Evolutionary conservation across 2,797 vertebrate genomes (phyloP), one percentile per base, ranked within the genome.

Genomic region (Podarcis lilfordi): DNA sequence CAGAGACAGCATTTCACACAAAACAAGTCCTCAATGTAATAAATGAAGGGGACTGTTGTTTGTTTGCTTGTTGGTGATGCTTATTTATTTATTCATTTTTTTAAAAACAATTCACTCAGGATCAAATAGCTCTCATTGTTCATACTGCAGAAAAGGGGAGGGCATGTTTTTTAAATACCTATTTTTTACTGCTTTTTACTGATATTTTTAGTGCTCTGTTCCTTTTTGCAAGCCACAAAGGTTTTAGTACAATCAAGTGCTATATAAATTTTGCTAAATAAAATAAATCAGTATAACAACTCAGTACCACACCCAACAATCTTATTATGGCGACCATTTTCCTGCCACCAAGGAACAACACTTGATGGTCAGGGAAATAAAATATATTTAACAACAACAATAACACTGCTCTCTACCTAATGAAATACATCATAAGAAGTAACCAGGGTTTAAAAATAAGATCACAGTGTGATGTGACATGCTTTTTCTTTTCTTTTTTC

Each of bases 11-110:
- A 82, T 96, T 95, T 92, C 89, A 94, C 59, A 10, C 86, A 86
- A 94, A 93, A 95, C 89, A 78, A 88, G 88, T 94, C 94, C 86
- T 91, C 90, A 84, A 91, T 75, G 91, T 8, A 23, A 96, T 95
- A 93, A 75, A 94, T 93, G 91, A 91, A 84, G 86, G 59, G 78
- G 37, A 3, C 0, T 15, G 19, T 21, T 59, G 10, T 13, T 35
- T 84, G 21, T 37, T 76, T 61, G 15, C 50, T 55, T 55, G 50
- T 55, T 55, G 50, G 50, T 55, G 50, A 15, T 55, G 50, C 13
- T 55, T 55, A 55, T 55, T 55, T 55, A 55, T 55, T 55, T 55
- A 55, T 55, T 55, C 13, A 55, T 55, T 50, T 13, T 3, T 45
- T 45, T 10, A 55, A 4, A 50, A 45, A 9, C 43, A 55, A 55